Base-by-base conservation (phyloP, 2,888 invertebrate species). In the Yponomeuta plumbellus region DNA sequence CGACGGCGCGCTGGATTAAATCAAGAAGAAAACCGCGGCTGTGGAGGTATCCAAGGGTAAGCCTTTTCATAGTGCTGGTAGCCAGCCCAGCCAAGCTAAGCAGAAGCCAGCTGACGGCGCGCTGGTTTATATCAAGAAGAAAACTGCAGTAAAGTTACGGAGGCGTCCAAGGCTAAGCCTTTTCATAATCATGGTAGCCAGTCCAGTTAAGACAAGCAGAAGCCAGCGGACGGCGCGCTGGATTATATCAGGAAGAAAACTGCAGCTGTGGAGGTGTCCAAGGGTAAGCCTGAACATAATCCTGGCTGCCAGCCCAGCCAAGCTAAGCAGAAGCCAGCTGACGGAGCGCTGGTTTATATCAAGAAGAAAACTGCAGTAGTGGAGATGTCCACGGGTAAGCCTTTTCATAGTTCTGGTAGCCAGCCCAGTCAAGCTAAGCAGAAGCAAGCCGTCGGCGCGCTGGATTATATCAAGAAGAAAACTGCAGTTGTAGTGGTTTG, bases 271-370 rank as follows among this genome's bases (percentile, higher is more conserved):
- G n/a, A n/a, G n/a, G n/a, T n/a, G n/a, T n/a, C n/a, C n/a, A n/a
- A n/a, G n/a, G n/a, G n/a, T n/a, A n/a, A n/a, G n/a, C n/a, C n/a
- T n/a, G n/a, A n/a, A n/a, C n/a, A n/a, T n/a, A n/a, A n/a, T n/a
- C n/a, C n/a, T n/a, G n/a, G n/a, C n/a, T n/a, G n/a, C n/a, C n/a
- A 26, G 26, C 26, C 26, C 26, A 26, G 26, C 26, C 2, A 26
- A 92, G 92, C 63, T 86, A 85, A n/a, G 72, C 66, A 90, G 4
- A 26, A 26, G 1, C 92, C 70, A 92, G 89, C 74, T 0, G 86
- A 86, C 44, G 39, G 17, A 5, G 10, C 6, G 5, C 80, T 76
- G 66, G 87, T 88, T 6, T 81, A 75, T 0, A 84, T 81, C 4
- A 80, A 87, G 80, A 84, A 88, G 76, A 84, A 86, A 81, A n/a